A percentile compares a stretch with the other conserved stretches of the same genome.
These are phyloP conservation scores for Heteractis magnifica DNA, from an alignment of 92 coral and sea anemone species.

Conservation along the genomic window DNA sequence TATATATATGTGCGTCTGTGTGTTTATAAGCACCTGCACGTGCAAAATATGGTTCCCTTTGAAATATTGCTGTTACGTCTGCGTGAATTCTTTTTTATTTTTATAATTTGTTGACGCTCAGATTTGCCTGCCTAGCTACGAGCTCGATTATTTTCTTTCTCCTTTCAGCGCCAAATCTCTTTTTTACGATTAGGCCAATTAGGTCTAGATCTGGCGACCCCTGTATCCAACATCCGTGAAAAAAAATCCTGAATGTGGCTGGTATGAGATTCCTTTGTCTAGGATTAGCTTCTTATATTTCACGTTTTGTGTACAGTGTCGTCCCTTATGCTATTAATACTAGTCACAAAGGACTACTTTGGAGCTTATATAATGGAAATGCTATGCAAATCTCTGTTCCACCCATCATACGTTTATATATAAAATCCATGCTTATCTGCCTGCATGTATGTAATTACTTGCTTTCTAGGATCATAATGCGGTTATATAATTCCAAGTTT, in stretches of 20 bases:
- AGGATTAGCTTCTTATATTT: neutral
- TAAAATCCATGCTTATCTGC: neutral
- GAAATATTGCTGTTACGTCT: neutral
- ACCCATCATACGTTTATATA: neutral
- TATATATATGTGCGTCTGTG: neutral
- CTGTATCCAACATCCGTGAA: neutral
- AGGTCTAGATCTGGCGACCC: neutral
- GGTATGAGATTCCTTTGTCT: neutral
- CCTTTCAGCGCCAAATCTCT: neutral
- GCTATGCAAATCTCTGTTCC: conserved; percentile 1
- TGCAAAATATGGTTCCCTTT: neutral
- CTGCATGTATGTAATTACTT: neutral
- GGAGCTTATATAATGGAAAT: neutral
- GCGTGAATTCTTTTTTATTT: neutral
- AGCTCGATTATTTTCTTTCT: neutral
- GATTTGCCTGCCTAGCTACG: neutral
- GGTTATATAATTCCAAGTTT: too few species aligned
- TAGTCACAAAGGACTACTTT: neutral
- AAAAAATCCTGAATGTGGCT: neutral
- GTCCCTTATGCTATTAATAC: neutral
- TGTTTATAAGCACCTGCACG: neutral
- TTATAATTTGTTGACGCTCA: neutral
- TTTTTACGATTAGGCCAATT: neutral
- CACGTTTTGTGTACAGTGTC: neutral
- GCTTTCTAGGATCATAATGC: neutral